A percentile compares a stretch with the other conserved stretches of the same genome.
These are phyloP conservation scores for Morphnarchus princeps DNA, from an alignment of 2,113 vertebrate species.

Conservation along the genomic window DNA sequence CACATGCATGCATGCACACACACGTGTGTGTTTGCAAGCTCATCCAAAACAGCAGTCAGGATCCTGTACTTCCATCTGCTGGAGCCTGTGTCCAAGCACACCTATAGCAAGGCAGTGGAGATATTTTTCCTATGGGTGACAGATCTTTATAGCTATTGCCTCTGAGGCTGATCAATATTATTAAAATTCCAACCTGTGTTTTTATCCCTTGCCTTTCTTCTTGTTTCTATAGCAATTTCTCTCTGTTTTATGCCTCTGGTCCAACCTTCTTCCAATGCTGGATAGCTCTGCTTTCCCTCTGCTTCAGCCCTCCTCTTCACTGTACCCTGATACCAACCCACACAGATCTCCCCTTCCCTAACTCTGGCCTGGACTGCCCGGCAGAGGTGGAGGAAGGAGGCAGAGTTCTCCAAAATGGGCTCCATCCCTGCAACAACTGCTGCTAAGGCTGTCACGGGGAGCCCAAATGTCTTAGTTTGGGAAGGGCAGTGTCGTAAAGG, in stretches of 20 bases:
- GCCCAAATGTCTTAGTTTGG: not conserved
- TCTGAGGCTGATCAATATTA: constrained; percentile 13
- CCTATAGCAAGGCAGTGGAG: not conserved
- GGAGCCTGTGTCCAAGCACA: not conserved
- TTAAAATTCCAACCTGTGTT: not conserved
- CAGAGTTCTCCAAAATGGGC: not conserved
- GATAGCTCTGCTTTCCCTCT: not conserved
- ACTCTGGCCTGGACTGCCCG: fast-evolving
- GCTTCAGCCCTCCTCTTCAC: not conserved
- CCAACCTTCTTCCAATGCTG: not conserved
- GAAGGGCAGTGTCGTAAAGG: not conserved
- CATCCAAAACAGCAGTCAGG: not conserved
- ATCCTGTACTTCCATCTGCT: not conserved
- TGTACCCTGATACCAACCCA: fast-evolving
- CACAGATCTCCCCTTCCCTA: fast-evolving
- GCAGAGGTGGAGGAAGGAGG: not conserved
- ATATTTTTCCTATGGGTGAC: not conserved
- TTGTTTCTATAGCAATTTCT: constrained; percentile 16
- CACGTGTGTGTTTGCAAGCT: not conserved
- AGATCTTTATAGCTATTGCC: not conserved
- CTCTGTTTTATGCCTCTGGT: not conserved
- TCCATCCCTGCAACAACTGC: not conserved
- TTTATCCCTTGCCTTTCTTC: not conserved
- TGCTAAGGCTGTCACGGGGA: not conserved
- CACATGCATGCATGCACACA: fast-evolving